Conservation (phyloP, 2,797 vertebrate species). For the Anabacerthia variegaticeps region DNA sequence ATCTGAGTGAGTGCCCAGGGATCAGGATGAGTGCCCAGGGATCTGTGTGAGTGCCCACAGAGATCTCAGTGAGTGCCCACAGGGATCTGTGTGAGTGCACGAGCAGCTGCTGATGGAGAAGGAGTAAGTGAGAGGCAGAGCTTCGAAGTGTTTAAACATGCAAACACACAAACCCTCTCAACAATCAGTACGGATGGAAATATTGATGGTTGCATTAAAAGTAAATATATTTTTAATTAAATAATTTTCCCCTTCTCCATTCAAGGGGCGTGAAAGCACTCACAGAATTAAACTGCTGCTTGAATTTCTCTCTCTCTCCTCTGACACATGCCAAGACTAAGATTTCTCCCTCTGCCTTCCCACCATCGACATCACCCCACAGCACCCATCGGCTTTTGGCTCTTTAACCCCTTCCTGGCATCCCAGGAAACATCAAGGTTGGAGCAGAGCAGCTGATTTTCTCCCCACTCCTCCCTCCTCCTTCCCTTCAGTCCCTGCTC, state of each 20-base stretch:
- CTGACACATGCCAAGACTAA: background rate
- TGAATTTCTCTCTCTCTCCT: background rate
- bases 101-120: background rate
- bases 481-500: background rate
- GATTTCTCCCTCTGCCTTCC: background rate
- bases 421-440: background rate
- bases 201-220: slow-evolving; percentile 62
- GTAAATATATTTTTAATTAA: slow-evolving; percentile 73
- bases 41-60: background rate
- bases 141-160: background rate
- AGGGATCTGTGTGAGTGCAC: background rate
- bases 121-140: background rate
- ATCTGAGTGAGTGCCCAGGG: background rate
- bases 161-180: slow-evolving; percentile 32
- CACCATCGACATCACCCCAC: background rate
- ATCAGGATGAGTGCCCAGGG: no score
- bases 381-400: background rate
- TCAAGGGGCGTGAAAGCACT: slow-evolving; percentile 50
- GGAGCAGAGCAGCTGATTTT: background rate
- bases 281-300: slow-evolving; percentile 38
- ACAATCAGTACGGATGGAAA: slow-evolving; percentile 52
- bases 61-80: background rate
- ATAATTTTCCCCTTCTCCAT: slow-evolving; percentile 59
- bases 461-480: background rate
- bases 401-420: background rate